Base-by-base conservation (phyloP, 30 jellyfish, hydroid and myxozoan species). In the Phacellophora camtschatica region DNA sequence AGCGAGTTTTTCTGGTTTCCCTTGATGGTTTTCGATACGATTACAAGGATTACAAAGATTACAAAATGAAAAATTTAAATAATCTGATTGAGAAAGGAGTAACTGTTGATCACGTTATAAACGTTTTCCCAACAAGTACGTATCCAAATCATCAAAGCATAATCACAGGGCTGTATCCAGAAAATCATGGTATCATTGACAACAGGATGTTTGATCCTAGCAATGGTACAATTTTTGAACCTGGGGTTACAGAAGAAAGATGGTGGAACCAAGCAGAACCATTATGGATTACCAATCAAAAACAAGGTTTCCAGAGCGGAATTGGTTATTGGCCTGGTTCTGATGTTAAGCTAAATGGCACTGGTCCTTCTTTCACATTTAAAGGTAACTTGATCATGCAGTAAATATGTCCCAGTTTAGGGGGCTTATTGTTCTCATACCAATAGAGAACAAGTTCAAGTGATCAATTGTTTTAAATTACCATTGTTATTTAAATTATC, bases 1-100 rank as follows among this genome's bases (percentile, higher is more conserved):
- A 88, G 41, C 69, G 82, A 68, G 84, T 94, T 12, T 42, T 94
- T 0, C 67, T 94, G 79, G 35, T 94, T 12, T 85, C 97, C 33
- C 33, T 94, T 11, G 99, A 94, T 45, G 99, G 99, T 3, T 81
- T 85, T 53, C 95, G 99, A 0, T 88, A 92, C 92, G 97, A 94
- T 75, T 94, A 56, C 64, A 80, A 80, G 35, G 51, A 80, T 46
- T 46, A 32, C 46, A 23, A 28, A 2, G 81, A 67, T 15, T 80
- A 80, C 57, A 49, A 49, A 16, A 80, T 80, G 91, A 37, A 50
- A 25, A 70, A 86, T 37, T 51, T 93, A 22, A 63, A 82, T 12
- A 65, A 68, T 45, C 53, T 93, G 46, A 74, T 81, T 0, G 55
- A 81, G 24, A 50, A 82, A 19, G 99, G 99, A 10, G 96, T 93